These are phyloP conservation scores for Meloe dianella DNA, from an alignment of 2,888 invertebrate genomes.

Conservation along the genomic window DNA sequence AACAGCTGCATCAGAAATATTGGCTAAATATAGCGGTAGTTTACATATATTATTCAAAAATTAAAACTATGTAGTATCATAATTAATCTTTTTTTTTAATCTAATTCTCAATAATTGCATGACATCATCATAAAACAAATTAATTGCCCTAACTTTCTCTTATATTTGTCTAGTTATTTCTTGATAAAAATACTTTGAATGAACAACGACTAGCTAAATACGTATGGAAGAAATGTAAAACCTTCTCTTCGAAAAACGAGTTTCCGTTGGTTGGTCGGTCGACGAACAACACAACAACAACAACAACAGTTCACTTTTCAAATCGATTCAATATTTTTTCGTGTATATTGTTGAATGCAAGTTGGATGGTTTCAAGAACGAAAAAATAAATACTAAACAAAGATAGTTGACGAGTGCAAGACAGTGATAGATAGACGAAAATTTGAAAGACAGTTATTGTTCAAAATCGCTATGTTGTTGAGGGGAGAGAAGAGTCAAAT, in stretches of 20 bases:
- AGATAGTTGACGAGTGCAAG: not conserved
- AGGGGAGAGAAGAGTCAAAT: not conserved
- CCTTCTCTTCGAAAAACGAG: not conserved
- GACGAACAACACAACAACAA: not conserved
- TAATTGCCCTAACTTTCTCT: not conserved
- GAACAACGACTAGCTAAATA: not conserved
- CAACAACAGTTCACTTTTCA: conserved; percentile 8
- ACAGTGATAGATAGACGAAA: not conserved
- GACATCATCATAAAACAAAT: not conserved
- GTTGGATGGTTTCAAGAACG: not conserved
- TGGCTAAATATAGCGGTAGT: not conserved
- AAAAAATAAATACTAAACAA: not conserved
- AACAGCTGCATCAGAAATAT: not conserved
- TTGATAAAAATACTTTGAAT: not conserved
- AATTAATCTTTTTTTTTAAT: too few species aligned
- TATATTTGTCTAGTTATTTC: not conserved
- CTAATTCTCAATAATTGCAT: not conserved
- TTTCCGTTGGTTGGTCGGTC: not conserved
- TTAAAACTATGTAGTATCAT: too few species aligned
- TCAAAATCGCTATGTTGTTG: not conserved
- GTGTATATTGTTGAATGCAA: not conserved
- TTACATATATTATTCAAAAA: not conserved
- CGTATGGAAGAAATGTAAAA: not conserved
- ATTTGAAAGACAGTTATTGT: not conserved
- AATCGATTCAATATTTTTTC: conserved; percentile 9